phyloP scores from a whole-genome alignment of 2,113 vertebrate species.

The Perca flavescens region DNA sequence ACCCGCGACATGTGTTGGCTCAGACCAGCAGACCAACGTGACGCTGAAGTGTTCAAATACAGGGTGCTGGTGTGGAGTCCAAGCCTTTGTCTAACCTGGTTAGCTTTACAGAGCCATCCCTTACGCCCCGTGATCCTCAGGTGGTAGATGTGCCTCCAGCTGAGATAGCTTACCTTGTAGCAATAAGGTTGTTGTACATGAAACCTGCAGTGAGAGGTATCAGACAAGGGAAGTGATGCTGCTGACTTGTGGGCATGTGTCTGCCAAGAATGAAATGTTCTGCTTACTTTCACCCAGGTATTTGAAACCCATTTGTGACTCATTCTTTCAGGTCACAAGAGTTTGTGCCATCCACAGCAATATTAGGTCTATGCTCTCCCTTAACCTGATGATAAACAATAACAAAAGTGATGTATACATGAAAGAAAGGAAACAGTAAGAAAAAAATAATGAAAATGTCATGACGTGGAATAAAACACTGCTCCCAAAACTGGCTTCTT shows the following conservation, averaged over 20 bases:
- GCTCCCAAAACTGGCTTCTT: background rate
- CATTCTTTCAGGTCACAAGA: conserved; percentile 84
- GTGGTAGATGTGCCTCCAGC: conserved; percentile 71
- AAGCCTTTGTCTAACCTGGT: conserved; percentile 65
- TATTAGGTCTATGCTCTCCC: conserved; percentile 11
- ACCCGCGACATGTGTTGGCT: conserved; percentile 91
- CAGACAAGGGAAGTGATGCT: conserved; percentile 62
- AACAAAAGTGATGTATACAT: conserved; percentile 25
- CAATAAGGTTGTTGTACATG: conserved; percentile 64
- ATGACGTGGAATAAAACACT: background rate
- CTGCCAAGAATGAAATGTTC: conserved; percentile 82
- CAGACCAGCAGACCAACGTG: conserved; percentile 86
- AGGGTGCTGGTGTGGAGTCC: conserved; percentile 83
- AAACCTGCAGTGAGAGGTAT: conserved; percentile 75
- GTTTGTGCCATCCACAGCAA: conserved; percentile 50
- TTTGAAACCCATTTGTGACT: conserved; percentile 86
- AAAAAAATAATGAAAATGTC: background rate
- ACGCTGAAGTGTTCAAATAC: conserved; percentile 87
- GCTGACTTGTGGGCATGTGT: conserved; percentile 80
- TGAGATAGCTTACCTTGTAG: conserved; percentile 44
- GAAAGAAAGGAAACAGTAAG: conserved; percentile 3
- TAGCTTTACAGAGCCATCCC: conserved; percentile 75
- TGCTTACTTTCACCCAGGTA: conserved; percentile 84
- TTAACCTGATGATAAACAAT: conserved; percentile 61
- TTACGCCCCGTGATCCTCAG: conserved; percentile 78